phyloP scores from a whole-genome alignment of 2,113 vertebrate genomes.

The Phaetusa simplex region DNA sequence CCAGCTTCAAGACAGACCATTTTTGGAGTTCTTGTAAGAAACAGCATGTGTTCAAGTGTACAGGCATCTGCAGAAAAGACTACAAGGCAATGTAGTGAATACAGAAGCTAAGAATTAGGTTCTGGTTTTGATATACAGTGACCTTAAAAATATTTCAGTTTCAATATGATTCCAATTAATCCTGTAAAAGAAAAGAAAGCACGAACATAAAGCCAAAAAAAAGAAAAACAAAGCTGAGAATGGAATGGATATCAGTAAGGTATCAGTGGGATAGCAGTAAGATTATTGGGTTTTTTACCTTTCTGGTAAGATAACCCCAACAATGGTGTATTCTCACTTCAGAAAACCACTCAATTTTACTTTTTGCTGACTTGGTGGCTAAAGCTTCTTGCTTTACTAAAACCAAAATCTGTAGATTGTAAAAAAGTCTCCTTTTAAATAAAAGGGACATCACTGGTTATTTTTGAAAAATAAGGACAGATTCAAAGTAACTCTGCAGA shows the following conservation, averaged over 20 bases:
- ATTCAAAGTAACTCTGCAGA: not conserved
- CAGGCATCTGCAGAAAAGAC: not conserved
- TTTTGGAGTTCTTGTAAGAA: not conserved
- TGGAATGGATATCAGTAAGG: not conserved
- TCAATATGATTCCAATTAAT: conserved; percentile 7
- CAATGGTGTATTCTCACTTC: not conserved
- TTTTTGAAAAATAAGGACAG: not conserved
- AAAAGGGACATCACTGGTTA: not conserved
- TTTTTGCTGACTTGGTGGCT: not conserved
- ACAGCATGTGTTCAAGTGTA: conserved; percentile 64
- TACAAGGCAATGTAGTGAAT: not conserved
- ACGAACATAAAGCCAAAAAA: conserved; percentile 44
- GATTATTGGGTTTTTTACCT: not conserved
- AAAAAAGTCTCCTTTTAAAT: not conserved
- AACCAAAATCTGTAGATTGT: not conserved
- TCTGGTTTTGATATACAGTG: not conserved
- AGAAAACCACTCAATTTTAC: not conserved
- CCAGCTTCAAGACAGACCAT: conserved; percentile 20
- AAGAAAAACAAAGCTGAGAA: not conserved
- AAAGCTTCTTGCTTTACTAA: not conserved
- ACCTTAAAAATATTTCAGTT: not conserved
- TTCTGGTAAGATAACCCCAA: not conserved
- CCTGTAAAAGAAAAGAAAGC: conserved; percentile 16
- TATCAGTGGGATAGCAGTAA: not conserved
- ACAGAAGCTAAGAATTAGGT: not conserved